Base-by-base conservation (phyloP, 2,113 vertebrate species). In the Pogonocichla stellata region DNA sequence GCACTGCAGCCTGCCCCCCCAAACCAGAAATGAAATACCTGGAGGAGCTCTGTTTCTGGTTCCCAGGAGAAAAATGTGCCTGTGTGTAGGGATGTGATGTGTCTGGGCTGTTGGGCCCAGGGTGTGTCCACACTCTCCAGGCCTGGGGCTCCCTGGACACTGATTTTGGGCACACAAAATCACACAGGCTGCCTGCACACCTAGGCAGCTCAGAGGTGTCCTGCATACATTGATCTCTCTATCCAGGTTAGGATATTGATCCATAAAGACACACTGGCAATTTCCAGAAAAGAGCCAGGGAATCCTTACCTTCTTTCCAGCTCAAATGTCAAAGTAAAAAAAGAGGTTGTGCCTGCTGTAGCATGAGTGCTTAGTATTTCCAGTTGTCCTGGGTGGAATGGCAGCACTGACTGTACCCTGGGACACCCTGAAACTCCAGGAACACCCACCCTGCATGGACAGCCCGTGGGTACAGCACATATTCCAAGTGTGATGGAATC, bases 381-480 rank as follows among this genome's bases (percentile, higher is more conserved):
- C 42, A 9, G 19, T 19, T 64, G 12, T 50, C 19, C 48, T 34
- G 47, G 33, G 23, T 40, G 48, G 47, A 34, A 9, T 50, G 13
- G 5, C n/a, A 16, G 45, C 28, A 12, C 25, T 58, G 66, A 3
- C 47, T n/a, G 57, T n/a, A 1, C 34, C 31, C 31, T 36, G 74
- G 66, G 71, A 12, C 43, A 19, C 17, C 10, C 57, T 20, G 33
- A 7, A 61, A 17, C 36, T 79, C 9, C 42, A 12, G 50, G 58
- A 53, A 1, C 28, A 20, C 5, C 54, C 10, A 0, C n/a, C 18
- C 26, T 19, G 36, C 5, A 1, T 5, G 56, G 47, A 5, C 26
- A 33, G 42, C 2, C 4, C 0, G 0, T 1, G 24, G 53, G 14
- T 15, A 29, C 45, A 53, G n/a, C 54, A 12, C 18, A 0, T 2